Base-by-base conservation (phyloP, 1,140 invertebrate species). In the Leptestheria dahalacensis region DNA sequence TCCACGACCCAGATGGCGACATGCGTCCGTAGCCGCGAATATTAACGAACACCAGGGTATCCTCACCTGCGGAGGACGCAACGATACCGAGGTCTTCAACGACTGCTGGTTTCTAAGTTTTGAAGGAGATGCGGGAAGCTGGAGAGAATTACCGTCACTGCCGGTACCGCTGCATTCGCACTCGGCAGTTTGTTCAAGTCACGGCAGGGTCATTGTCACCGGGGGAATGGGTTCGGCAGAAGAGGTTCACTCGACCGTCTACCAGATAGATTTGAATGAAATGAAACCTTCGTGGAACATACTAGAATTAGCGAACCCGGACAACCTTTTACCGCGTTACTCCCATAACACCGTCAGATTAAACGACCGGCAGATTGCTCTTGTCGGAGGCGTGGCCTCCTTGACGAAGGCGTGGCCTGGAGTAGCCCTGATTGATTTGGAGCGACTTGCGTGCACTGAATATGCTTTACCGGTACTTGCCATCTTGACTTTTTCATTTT, bases 371-470 rank as follows among this genome's bases (percentile, higher is more conserved):
- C 61, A 75, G 26, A 41, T 75, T 24, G 33, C 33, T 4, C 54
- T 76, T 12, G 64, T 77, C 33, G 75, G 75, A 33, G 75, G 75
- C 52, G 69, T 75, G 2, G 66, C 64, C 49, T 68, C 64, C 28
- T 51, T 67, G 2, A 55, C 65, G 50, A 64, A 66, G 24, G 49
- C 55, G 46, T 66, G 68, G 47, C 72, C 72, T 52, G 75, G 73
- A 15, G 59, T 76, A 20, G 68, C 67, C 59, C 64, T 75, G 3
- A 59, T 77, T 28, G 63, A 75, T 68, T 64, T 77, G 26, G 25
- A 48, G 24, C 65, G 64, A 28, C 58, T 65, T 3, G 48, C 26
- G 2, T 68, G 63, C 57, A 52, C 59, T 21, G 73, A 77, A 64
- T 73, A 69, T 64, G 25, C 54, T n/a, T 60, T 74, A n/a, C 70